phyloP scores from a whole-genome alignment of 2,888 invertebrate species.

The Tortrix viridana region DNA sequence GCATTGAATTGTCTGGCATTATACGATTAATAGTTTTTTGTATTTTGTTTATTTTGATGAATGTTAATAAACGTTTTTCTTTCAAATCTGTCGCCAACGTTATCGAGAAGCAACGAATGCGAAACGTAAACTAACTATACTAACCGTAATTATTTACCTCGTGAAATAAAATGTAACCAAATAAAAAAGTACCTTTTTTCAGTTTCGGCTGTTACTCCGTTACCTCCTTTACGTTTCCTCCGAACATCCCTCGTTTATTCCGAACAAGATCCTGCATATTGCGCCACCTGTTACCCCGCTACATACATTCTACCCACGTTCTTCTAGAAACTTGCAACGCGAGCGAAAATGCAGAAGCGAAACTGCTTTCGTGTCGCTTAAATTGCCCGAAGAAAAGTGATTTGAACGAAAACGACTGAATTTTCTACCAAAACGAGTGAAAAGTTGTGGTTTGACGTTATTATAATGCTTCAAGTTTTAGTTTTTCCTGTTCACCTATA shows the following conservation, averaged over 20 bases:
- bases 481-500: too few species aligned
- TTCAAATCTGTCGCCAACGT: too few species aligned
- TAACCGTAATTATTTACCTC: too few species aligned
- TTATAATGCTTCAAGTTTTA: too few species aligned
- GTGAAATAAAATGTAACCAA: not conserved
- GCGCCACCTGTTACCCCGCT: conserved; percentile 44
- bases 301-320: conserved; percentile 4
- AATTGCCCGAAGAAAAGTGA: not conserved
- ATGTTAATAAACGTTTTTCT: too few species aligned
- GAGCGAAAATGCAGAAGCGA: conserved; percentile 8
- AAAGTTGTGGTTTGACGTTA: too few species aligned
- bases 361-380: not conserved
- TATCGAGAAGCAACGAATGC: too few species aligned
- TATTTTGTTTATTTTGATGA: too few species aligned
- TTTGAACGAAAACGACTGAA: not conserved
- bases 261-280: conserved; percentile 42
- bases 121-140: too few species aligned
- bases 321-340: conserved; percentile 1
- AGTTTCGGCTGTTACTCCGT: not conserved
- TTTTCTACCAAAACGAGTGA: too few species aligned
- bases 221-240: conserved; percentile 32
- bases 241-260: conserved; percentile 38
- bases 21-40: too few species aligned
- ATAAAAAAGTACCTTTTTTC: not conserved
- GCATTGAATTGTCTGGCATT: too few species aligned